phyloP scores from a whole-genome alignment of 1,140 invertebrate genomes.

The Meloidogyne hapla region DNA sequence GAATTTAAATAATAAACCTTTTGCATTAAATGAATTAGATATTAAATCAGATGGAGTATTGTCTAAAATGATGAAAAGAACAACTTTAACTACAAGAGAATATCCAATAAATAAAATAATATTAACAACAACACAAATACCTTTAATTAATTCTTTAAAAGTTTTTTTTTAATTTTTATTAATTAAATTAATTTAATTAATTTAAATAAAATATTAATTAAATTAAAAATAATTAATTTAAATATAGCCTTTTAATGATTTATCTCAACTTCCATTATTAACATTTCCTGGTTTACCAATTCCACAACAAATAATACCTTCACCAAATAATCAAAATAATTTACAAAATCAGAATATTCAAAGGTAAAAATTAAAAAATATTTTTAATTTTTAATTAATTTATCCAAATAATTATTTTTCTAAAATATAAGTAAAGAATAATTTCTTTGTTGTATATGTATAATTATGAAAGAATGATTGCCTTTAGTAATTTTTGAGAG shows the following conservation, averaged over 20 bases:
- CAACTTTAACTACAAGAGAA: conserved; percentile 33
- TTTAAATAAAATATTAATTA: neutral
- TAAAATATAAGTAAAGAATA: no score
- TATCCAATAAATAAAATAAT: neutral
- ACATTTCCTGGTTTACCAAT: neutral
- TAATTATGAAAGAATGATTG: no score
- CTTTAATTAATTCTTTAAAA: neutral
- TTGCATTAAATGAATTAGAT: conserved; percentile 30
- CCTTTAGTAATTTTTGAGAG: no score
- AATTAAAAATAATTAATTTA: neutral
- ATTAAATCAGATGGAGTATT: conserved; percentile 35
- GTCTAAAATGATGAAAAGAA: conserved; percentile 28
- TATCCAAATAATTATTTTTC: neutral
- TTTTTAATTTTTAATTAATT: neutral
- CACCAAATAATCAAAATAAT: neutral
- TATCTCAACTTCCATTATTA: no score
- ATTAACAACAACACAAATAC: conserved; percentile 13
- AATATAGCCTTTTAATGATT: no score
- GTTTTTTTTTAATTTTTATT: conserved; percentile 13
- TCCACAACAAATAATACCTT: no score
- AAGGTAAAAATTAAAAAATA: neutral
- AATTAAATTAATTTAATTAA: neutral
- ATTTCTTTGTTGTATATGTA: no score
- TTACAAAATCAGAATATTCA: neutral
- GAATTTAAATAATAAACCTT: neutral